A percentile compares a stretch with the other conserved stretches of the same genome.
phyloP scores from a whole-genome alignment of 2,888 invertebrate genomes.

The Quadriops clusia region DNA sequence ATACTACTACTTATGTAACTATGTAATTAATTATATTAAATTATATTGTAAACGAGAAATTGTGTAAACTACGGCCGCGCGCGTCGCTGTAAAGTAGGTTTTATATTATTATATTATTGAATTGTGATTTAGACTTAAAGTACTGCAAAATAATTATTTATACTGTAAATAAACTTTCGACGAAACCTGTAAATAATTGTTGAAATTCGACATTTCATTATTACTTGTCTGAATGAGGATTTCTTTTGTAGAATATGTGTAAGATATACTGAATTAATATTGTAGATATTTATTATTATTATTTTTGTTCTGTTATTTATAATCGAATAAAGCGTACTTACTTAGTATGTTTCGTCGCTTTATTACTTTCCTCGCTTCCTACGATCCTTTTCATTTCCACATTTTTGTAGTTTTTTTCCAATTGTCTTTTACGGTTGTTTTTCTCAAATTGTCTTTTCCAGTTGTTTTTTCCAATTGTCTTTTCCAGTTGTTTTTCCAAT shows the following conservation, averaged over 20 bases:
- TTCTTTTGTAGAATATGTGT: constrained; percentile 14
- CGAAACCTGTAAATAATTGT: constrained; percentile 7
- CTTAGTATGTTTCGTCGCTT: no score
- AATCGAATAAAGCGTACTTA: constrained; percentile 20
- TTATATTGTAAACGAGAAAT: constrained; percentile 8
- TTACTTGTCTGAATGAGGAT: constrained; percentile 14
- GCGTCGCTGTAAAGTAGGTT: constrained; percentile 15
- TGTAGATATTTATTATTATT: constrained; percentile 21
- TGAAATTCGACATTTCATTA: constrained; percentile 12
- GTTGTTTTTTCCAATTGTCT: no score
- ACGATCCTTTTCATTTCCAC: no score
- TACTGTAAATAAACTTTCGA: constrained; percentile 11
- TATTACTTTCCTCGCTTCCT: no score
- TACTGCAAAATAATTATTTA: constrained; percentile 11
- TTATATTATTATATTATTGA: constrained; percentile 14
- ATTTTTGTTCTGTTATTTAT: constrained; percentile 19
- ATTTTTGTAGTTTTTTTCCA: constrained; percentile 1
- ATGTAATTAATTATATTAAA: constrained; percentile 1
- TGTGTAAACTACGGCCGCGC: no score
- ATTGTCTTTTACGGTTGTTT: not conserved
- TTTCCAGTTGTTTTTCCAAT: no score
- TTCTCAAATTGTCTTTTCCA: no score
- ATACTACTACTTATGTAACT: constrained; percentile 21
- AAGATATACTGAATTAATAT: constrained; percentile 16
- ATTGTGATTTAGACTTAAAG: constrained; percentile 22